Evolutionary conservation across 2,797 vertebrate genomes (phyloP).

Genomic region (Coluber constrictor): DNA sequence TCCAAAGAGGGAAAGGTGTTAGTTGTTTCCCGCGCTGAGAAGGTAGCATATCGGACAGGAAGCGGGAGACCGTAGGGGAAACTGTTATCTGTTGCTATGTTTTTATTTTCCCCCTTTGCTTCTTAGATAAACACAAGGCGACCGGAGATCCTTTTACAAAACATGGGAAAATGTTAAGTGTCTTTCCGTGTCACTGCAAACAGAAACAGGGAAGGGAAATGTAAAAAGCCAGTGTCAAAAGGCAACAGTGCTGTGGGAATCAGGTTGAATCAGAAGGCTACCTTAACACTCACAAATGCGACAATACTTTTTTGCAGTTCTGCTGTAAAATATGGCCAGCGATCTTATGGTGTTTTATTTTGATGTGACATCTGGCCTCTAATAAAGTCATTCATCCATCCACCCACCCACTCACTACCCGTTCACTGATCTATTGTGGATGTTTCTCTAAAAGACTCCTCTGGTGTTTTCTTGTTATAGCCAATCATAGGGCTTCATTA

Average conservation of each 20-base stretch:
- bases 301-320: neutral
- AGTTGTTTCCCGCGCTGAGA: neutral
- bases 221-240: neutral
- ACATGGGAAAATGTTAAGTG: neutral
- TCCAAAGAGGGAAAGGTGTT: neutral
- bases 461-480: neutral
- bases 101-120: neutral
- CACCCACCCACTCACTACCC: neutral
- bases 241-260: neutral
- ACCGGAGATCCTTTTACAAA: neutral
- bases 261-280: neutral
- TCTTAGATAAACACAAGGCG: neutral
- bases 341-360: neutral
- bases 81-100: neutral
- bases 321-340: neutral
- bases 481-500: neutral
- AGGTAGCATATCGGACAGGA: neutral
- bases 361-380: neutral
- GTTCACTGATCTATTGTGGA: neutral
- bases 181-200: neutral
- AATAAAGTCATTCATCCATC: neutral
- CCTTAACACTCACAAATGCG: neutral
- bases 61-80: neutral
- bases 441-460: neutral
- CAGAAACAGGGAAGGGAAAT: neutral